These are phyloP conservation scores for Indicator indicator DNA, from an alignment of 2,113 vertebrate genomes.

Conservation along the genomic window DNA sequence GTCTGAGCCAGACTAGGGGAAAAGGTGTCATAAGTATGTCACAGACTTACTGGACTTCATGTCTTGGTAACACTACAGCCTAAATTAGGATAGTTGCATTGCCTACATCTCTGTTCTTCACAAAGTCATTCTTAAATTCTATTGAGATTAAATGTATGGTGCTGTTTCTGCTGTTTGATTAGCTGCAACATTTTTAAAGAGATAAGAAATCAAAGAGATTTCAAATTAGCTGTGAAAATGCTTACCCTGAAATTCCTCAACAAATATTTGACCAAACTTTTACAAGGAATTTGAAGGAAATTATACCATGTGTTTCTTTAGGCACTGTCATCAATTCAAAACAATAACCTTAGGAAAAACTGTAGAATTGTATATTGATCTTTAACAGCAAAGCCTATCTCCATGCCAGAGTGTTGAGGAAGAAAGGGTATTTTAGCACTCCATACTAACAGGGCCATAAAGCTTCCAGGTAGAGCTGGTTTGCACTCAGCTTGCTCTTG, in stretches of 20 bases:
- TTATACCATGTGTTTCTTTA: slow-evolving; percentile 23
- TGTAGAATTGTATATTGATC: background rate
- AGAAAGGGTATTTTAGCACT: background rate
- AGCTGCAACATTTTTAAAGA: slow-evolving; percentile 7
- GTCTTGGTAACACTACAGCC: background rate
- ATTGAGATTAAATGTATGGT: slow-evolving; percentile 10
- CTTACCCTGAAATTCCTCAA: background rate
- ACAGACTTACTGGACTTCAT: background rate
- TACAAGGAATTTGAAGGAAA: slow-evolving; percentile 13
- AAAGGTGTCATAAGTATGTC: background rate
- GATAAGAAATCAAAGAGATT: slow-evolving; percentile 11
- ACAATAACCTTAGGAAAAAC: background rate
- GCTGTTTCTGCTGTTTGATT: slow-evolving; percentile 3
- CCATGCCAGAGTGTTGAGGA: background rate
- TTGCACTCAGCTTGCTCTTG: background rate
- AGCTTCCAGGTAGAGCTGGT: background rate
- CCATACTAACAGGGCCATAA: background rate
- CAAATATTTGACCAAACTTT: slow-evolving; percentile 26
- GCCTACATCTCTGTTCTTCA: background rate
- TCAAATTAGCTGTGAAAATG: slow-evolving; percentile 48
- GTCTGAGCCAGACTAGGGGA: background rate
- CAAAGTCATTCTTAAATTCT: slow-evolving; percentile 9
- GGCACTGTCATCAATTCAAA: background rate
- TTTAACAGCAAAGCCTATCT: background rate
- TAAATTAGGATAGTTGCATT: background rate